Evolutionary conservation across 2,113 vertebrate genomes (phyloP), one percentile per base, ranked within the genome.

Genomic region (Tetrao urogallus): DNA sequence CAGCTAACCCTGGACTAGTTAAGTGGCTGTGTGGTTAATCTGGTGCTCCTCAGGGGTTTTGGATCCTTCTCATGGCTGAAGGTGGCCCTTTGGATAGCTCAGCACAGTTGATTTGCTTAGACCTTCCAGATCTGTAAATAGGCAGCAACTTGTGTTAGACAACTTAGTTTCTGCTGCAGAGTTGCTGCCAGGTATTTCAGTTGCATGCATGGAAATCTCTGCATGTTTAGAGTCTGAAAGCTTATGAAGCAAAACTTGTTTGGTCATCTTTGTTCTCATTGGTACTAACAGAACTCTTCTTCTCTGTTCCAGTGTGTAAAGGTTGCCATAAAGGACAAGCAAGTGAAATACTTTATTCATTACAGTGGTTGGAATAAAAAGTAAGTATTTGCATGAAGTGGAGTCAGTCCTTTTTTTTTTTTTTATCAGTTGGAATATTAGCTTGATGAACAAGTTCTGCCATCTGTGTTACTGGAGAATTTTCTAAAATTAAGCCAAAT

Each of bases 361-460:
- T 99, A 99, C 97, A 99, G 99, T 93, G 99, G 99, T 60, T 99
- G 99, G 99, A 99, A 99, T 98, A 99, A 99, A 96, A 99, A 99
- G 99, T 99, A 98, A 99, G 99, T 99, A 86, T 89, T 88, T 90
- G 64, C 69, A 16, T 54, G 19, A 16, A 93, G 50, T 25, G 36
- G 67, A 75, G 94, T 50, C 71, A 81, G 32, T 27, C 10, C 74
- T 18, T 72, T 91, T 78, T 20, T 71, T 24, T 38, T 38, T 38
- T 3, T 79, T 8, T 66, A 58, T 22, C 21, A 25, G 36, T 34
- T 40, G 56, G 84, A 40, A 74, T 18, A 22, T 2, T 43, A 66
- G 60, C 34, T 79, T 77, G 64, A 58, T 30, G 42, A 72, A 56
- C 50, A 48, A 66, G 74, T 48, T 2, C 36, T 80, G 2, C 64